Conservation (phyloP, 2,797 vertebrate species). For the Cossypha polioptera region DNA sequence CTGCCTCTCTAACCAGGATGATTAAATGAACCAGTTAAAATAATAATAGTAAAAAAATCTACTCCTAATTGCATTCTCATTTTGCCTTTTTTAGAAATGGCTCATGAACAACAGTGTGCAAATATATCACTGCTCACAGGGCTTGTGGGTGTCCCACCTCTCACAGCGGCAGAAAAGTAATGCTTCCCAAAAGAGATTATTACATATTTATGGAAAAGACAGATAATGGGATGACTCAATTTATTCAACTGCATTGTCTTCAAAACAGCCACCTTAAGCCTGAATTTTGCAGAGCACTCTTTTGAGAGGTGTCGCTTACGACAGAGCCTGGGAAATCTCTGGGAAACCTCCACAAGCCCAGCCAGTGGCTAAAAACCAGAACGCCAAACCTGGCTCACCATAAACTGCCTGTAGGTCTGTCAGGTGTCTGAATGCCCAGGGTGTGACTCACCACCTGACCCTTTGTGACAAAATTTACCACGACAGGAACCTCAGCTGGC, state of each 20-base stretch:
- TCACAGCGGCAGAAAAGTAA: constrained; percentile 15
- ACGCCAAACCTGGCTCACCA: fast-evolving
- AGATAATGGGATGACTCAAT: constrained; percentile 25
- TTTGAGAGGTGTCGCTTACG: background rate
- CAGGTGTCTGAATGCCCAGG: background rate
- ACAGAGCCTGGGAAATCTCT: fast-evolving
- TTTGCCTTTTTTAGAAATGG: constrained; percentile 12
- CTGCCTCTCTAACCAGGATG: background rate
- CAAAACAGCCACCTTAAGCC: background rate
- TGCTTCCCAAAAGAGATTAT: background rate
- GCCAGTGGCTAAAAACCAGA: background rate
- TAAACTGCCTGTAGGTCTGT: background rate
- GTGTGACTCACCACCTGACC: background rate
- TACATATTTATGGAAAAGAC: constrained; percentile 40
- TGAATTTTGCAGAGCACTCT: background rate
- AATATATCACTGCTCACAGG: constrained; percentile 44
- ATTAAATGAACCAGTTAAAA: background rate
- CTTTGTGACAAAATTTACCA: background rate
- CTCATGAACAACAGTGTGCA: constrained; percentile 38
- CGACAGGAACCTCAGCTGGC: background rate
- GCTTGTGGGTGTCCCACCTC: constrained; percentile 49
- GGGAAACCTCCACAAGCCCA: fast-evolving
- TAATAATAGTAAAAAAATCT: background rate
- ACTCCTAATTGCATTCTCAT: constrained; percentile 6
- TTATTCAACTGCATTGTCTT: background rate